Evolutionary conservation across 1,140 invertebrate species (phyloP).

Genomic region (Himalopsyche phryganea): DNA sequence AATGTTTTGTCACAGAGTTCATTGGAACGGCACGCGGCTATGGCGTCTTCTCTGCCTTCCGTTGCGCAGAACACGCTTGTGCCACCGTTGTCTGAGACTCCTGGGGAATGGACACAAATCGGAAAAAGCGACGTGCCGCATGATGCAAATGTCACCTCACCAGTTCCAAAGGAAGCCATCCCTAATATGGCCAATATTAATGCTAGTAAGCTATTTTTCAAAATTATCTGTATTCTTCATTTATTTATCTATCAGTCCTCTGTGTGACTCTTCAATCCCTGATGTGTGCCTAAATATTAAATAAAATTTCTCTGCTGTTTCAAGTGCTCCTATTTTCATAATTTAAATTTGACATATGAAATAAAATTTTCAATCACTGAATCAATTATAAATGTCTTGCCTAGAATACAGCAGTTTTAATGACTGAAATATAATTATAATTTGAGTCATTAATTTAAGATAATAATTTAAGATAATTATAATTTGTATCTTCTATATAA

Average conservation of each 20-base stretch:
- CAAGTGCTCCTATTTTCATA: too few relatives aligned
- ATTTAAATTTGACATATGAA: too few relatives aligned
- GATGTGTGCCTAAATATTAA: too few relatives aligned
- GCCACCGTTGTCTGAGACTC: not conserved
- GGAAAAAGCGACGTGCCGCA: conserved; percentile 1
- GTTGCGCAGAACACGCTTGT: not conserved
- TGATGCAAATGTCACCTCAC: not conserved
- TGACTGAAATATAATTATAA: too few relatives aligned
- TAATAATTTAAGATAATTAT: too few relatives aligned
- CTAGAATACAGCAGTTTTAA: too few relatives aligned
- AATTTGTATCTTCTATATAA: too few relatives aligned
- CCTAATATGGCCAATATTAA: conserved; percentile 30
- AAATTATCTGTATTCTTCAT: not conserved
- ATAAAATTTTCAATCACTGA: too few relatives aligned
- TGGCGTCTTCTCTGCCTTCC: conserved; percentile 16
- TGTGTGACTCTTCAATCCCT: too few relatives aligned
- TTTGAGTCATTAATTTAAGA: too few relatives aligned
- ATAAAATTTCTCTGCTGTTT: too few relatives aligned
- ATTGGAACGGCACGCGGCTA: conserved; percentile 20
- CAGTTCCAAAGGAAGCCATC: conserved; percentile 16
- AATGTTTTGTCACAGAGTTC: conserved; percentile 30
- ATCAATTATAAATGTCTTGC: too few relatives aligned
- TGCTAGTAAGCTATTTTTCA: conserved; percentile 19
- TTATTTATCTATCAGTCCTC: not conserved
- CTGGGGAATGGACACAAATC: not conserved